Percentiles rank a stretch among this genome's conserved stretches.
Conservation (phyloP, 2,797 vertebrate genomes). For the Sebastes diaconus region DNA sequence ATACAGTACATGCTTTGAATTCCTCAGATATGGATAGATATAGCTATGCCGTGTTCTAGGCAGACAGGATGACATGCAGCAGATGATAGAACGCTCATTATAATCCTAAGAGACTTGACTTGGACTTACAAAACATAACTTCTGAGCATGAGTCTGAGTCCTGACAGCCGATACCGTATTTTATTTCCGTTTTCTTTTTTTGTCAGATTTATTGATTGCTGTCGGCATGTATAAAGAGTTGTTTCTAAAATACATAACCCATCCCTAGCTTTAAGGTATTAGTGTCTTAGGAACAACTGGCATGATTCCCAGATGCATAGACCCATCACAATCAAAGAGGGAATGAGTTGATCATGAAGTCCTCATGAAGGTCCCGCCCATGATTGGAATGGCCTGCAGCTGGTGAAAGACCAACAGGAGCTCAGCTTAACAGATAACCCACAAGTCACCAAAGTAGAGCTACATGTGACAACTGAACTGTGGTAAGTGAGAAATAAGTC, state of each 20-base stretch:
- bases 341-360: not conserved
- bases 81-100: no score
- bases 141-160: no score
- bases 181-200: not conserved
- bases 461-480: not conserved
- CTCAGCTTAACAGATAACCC: not conserved
- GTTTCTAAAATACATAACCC: not conserved
- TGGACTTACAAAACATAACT: no score
- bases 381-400: constrained; percentile 40
- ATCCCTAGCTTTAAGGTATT: not conserved
- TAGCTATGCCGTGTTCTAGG: no score
- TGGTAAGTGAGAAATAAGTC: constrained; percentile 4
- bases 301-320: not conserved
- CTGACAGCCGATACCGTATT: no score
- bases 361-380: not conserved
- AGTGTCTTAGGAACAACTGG: not conserved
- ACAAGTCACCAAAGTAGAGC: not conserved
- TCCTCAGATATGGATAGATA: no score
- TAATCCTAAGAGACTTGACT: no score
- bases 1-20: no score
- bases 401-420: not conserved
- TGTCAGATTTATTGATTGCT: not conserved
- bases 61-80: no score
- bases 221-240: not conserved
- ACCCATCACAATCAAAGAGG: not conserved